Evolutionary conservation across 2,797 vertebrate genomes (phyloP), one percentile per base, ranked within the genome.

Genomic region (Sebastes umbrosus): DNA sequence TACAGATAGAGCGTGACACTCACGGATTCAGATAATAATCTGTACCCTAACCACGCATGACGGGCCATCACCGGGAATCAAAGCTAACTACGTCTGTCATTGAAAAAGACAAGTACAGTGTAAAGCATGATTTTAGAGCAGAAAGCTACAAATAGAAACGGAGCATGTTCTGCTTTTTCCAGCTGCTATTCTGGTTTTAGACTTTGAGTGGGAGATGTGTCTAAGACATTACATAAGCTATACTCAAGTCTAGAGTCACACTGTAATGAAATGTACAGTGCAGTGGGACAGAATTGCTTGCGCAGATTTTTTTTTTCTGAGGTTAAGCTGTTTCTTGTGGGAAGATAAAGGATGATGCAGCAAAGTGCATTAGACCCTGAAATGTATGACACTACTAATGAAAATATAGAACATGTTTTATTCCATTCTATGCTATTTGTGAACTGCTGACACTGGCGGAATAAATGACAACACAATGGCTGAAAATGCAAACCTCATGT

Each of bases 141-240:
- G 2, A 75, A 82, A 1, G 43, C 73, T 87, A 77, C 84, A 78
- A 89, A 89, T 57, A 87, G 82, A 84, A 80, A 80, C 6, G 10
- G 76, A 8, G 67, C 73, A 60, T 80, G 65, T 77, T 79, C 73
- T n/a, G 69, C 75, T 84, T 90, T 80, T 80, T 90, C 88, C 90
- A 85, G 68, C 69, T 86, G 80, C 72, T 81, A 70, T 75, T 85
- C 71, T 86, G 70, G 79, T 52, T 87, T 88, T 66, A 72, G 57
- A 81, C 80, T 71, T 77, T 72, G 84, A 86, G 79, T 71, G 73
- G 81, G 82, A 69, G 66, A 72, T 86, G 80, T 77, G 78, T 85
- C 71, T 66, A 76, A 88, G 80, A 86, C 82, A 90, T 90, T 85
- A 87, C 80, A 76, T 82, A 74, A 87, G 81, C 76, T 78, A 65